Evolutionary conservation across 2,888 invertebrate genomes (phyloP), one percentile per base, ranked within the genome.

Genomic region (Philaethria dido): DNA sequence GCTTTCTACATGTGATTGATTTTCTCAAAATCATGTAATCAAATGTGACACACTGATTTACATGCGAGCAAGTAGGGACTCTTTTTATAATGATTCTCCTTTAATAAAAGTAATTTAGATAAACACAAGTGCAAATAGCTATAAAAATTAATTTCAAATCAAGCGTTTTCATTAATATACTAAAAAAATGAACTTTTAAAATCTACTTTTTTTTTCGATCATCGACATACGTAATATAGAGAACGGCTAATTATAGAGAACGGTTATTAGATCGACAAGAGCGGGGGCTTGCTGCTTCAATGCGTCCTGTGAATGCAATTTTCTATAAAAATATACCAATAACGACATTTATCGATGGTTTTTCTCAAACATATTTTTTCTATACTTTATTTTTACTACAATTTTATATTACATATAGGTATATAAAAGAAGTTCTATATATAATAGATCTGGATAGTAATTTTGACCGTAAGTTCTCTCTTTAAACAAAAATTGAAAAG

Each of bases 211-310:
- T 60, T 50, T 44, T 60, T 60, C 60, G 60, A 60, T 33, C 44
- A 62, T 68, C 65, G 69, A 60, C 65, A 62, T 65, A 61, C 68
- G 68, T 64, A 66, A 61, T n/a, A n/a, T n/a, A n/a, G n/a, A n/a
- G n/a, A n/a, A n/a, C n/a, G 66, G 70, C 70, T 70, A 70, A 70
- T 70, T 70, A 70, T 66, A 64, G 63, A 57, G 61, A 70, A 69
- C 70, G 70, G 70, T 64, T 66, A 70, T 70, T 70, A 70, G 68
- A 64, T 66, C 62, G 42, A 69, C 70, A 64, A 70, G 70, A 62
- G 70, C 25, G 29, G 62, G 70, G 70, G 70, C 61, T 70, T 54
- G 64, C 69, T 69, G 71, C 73, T 61, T 71, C 69, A 69, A 63
- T 73, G 71, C 67, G 18, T 69, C 66, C 67, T 62, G 47, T 72